Base-by-base conservation (phyloP, 1,140 invertebrate genomes). In the Phocides pigmalion region DNA sequence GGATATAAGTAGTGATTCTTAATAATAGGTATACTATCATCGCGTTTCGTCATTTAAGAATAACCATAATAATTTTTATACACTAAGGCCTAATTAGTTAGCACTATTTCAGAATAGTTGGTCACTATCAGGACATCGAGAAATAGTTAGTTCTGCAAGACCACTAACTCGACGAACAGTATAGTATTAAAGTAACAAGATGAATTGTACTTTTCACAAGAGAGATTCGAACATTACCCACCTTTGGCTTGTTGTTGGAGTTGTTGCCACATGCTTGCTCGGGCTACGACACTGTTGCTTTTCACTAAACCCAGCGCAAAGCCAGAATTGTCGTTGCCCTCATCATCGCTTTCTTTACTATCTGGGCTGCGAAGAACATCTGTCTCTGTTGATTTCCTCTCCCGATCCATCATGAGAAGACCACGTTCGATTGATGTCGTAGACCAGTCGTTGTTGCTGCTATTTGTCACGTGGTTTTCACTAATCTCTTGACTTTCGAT, bases 261-360 rank as follows among this genome's bases (percentile, higher is more conserved):
- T 68, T 94, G 93, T 72, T 93, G 93, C 87, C 94, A 94, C 92
- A 94, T 92, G 64, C 91, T 93, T 39, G 93, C 94, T 66, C 92
- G 82, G 14, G 93, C 93, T 2, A 93, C 92, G 5, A 94, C 94
- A 62, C 94, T 94, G 70, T 93, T 93, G 72, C 93, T 93, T 49
- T 93, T 93, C 25, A 90, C 86, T 41, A 94, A 76, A 2, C 91
- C 91, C n/a, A 85, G 68, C 9, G 82, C 81, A 46, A 83, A 85
- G 3, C 82, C 81, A 3, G 79, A 74, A 53, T 75, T 64, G 11
- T 82, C 77, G 9, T 75, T 74, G 5, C 41, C 66, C 17, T 90
- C 87, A 59, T 87, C 90, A 53, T 88, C 83, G 47, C 82, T 86
- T 3, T 66, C 77, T 54, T 17, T 56, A 35, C 35, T 81, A 11